Evolutionary conservation across 2,888 invertebrate genomes (phyloP), one percentile per base, ranked within the genome.

Genomic region (Tetrapedia diversipes): DNA sequence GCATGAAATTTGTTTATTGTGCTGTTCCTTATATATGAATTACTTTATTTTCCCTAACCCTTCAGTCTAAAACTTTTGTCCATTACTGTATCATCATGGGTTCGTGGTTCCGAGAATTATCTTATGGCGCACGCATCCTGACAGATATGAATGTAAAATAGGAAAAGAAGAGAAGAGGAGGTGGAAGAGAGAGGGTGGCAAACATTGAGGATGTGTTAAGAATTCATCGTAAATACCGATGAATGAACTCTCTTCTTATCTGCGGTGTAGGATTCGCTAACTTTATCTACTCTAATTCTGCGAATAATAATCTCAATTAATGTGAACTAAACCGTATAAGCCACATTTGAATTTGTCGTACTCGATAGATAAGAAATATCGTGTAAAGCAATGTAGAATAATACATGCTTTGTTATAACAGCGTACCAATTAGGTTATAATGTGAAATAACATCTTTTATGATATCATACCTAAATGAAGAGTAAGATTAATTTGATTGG

Each of bases 401-500:
- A 27, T 14, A n/a, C 27, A 27, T 16, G 11, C 19, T 51, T 14
- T 39, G 14, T 63, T 41, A 16, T 0, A 14, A 34, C 2, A n/a
- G 24, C 14, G 11, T 11, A 4, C 0, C n/a, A 41, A 57, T 57
- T 39, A 54, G 4, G 8, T 8, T 34, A 34, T 54, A 39, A 56
- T 2, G 14, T 24, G 19, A 16, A 16, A 11, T 34, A 37, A 45
- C 14, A 37, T 45, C n/a, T 34, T n/a, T 14, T 24, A 37, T 49
- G 14, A 34, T 37, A 49, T 65, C 75, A 14, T 79, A 98, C 98
- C 95, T 79, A 98, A 94, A 89, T 96, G 94, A 37, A 99, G 93
- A 0, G 98, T 98, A 79, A 99, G 93, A 92, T 99, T 99, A 85
- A 99, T 98, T 92, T 96, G 96, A 88, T 95, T 96, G 0, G 98